Base-by-base conservation (phyloP, 2,888 invertebrate species). In the Mamestra brassicae region DNA sequence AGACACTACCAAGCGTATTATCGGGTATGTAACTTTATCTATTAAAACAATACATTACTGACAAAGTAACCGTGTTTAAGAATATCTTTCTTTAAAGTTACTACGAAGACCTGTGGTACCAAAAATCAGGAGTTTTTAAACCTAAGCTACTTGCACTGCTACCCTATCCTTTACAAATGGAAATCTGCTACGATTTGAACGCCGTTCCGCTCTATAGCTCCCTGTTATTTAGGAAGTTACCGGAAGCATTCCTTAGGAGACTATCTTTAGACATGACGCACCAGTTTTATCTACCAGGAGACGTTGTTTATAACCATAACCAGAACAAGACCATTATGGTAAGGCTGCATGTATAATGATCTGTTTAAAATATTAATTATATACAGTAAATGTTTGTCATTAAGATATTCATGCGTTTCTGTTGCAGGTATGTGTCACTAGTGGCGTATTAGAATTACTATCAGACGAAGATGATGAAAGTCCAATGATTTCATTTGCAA, bases 391-490 rank as follows among this genome's bases (percentile, higher is more conserved):
- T 54, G 60, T 62, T 58, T 82, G 17, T 50, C 36, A 54, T 57
- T 54, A 76, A 34, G 13, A 67, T 55, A 57, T 62, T 70, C 42
- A 58, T 70, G 69, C 54, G 57, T 64, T 62, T 63, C 50, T 64
- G 52, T 61, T 85, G 58, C 52, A 97, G 97, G 91, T 97, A 73
- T 97, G 97, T 87, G 90, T 97, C 47, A 95, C 95, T 17, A 95
- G 90, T 85, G 97, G 97, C 15, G 95, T 96, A 36, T 86, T 97
- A 72, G 96, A 97, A 86, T 89, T 97, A 61, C 89, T 97, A 58
- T 97, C 97, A 0, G 96, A 96, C 81, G 97, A 97, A 93, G 97
- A 97, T 72, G 95, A 97, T 77, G 95, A 96, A 89, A 97, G 96
- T 78, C 96, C 97, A 11, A 96, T 97, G 93, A 95, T 97, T 84